Percentiles rank a stretch among this genome's conserved stretches.
Evolutionary conservation across 2,113 vertebrate species (phyloP).

Genomic region (Edolisoma coerulescens): DNA sequence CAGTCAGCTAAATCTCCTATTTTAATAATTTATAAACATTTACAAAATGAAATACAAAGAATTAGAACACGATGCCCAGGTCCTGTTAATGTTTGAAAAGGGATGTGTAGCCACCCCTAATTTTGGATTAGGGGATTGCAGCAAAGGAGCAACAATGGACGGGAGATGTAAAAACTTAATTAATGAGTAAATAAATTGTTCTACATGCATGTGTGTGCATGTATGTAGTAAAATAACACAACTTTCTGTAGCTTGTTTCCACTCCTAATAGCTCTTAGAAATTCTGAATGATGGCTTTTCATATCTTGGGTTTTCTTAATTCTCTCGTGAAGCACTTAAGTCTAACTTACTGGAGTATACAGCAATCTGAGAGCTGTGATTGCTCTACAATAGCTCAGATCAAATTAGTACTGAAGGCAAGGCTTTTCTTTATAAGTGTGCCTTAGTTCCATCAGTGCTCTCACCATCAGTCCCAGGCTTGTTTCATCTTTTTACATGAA

Average conservation of each 20-base stretch:
- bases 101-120: neutral
- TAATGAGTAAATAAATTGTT: neutral
- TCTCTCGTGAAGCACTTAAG: neutral
- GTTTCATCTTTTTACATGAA: neutral
- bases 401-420: neutral
- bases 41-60: neutral
- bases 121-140: neutral
- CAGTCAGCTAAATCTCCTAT: neutral
- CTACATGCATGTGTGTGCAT: neutral
- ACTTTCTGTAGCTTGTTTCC: neutral
- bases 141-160: neutral
- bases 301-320: neutral
- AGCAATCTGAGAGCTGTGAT: neutral
- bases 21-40: neutral
- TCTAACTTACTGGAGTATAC: neutral
- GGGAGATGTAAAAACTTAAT: neutral
- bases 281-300: neutral
- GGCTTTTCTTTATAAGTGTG: neutral
- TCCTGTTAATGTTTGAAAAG: neutral
- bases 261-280: neutral
- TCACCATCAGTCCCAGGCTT: neutral
- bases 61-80: neutral
- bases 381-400: neutral
- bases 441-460: neutral
- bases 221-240: neutral